A percentile compares a stretch with the other conserved stretches of the same genome.
phyloP scores from a whole-genome alignment of 2,888 invertebrate species.

The Hylaea fasciaria region DNA sequence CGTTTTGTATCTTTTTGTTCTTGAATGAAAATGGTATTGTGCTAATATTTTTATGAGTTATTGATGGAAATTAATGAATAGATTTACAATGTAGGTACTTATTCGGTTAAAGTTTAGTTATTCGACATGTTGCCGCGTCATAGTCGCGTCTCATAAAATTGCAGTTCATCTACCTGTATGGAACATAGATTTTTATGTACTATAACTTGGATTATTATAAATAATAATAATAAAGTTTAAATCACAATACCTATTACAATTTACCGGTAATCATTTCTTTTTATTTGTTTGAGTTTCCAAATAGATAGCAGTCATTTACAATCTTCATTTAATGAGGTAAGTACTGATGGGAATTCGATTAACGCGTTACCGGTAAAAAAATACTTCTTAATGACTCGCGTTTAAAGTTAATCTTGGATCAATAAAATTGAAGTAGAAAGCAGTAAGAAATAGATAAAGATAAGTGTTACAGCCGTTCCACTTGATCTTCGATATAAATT shows the following conservation, averaged over 20 bases:
- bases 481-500: constrained; percentile 14
- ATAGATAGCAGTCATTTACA: not conserved
- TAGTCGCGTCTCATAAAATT: no score
- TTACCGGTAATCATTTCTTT: not conserved
- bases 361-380: constrained; percentile 4
- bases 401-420: constrained; percentile 14
- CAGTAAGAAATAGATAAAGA: constrained; percentile 15
- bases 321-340: constrained; percentile 3
- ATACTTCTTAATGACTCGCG: not conserved
- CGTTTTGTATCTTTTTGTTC: constrained; percentile 57
- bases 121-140: no score
- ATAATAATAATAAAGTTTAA: no score
- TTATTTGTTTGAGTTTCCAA: constrained; percentile 3
- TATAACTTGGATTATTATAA: no score
- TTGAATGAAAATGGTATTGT: constrained; percentile 29
- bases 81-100: no score
- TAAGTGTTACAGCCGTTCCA: constrained; percentile 2
- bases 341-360: not conserved
- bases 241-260: no score
- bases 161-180: no score
- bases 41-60: constrained; percentile 8
- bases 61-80: not conserved
- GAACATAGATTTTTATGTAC: no score
- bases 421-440: constrained; percentile 14
- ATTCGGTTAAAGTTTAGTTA: no score